These are phyloP conservation scores for Eupithecia inturbata DNA, from an alignment of 2,888 invertebrate species.

Conservation along the genomic window DNA sequence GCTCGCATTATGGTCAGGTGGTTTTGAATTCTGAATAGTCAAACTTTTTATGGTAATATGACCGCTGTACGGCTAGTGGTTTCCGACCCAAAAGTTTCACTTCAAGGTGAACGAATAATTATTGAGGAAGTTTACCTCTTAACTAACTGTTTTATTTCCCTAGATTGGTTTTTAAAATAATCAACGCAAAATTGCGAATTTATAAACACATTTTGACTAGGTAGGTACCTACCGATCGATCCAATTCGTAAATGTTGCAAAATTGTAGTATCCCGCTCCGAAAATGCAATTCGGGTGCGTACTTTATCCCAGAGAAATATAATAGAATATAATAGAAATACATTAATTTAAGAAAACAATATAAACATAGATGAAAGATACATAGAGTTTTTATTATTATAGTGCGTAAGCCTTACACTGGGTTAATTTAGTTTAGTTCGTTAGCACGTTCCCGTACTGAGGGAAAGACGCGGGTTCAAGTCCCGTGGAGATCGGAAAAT, in stretches of 20 bases:
- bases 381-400: no score
- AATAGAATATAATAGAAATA: no score
- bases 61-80: slow-evolving; percentile 17
- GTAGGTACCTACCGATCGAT: no score
- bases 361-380: no score
- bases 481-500: no score
- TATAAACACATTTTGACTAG: no score
- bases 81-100: slow-evolving; percentile 24
- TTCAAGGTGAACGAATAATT: slow-evolving; percentile 25
- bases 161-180: not conserved
- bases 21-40: slow-evolving; percentile 12
- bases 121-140: slow-evolving; percentile 14
- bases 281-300: not conserved
- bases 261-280: not conserved
- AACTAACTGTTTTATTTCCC: not conserved
- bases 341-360: no score
- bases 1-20: slow-evolving; percentile 1
- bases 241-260: not conserved
- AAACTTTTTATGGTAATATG: slow-evolving; percentile 29
- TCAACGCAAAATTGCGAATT: not conserved
- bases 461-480: no score
- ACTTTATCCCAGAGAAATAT: no score
- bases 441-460: no score
- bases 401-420: no score
- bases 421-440: no score